These are phyloP conservation scores for Drosophila nr. fundita DNA, from an alignment of 2,888 invertebrate species.

Conservation along the genomic window DNA sequence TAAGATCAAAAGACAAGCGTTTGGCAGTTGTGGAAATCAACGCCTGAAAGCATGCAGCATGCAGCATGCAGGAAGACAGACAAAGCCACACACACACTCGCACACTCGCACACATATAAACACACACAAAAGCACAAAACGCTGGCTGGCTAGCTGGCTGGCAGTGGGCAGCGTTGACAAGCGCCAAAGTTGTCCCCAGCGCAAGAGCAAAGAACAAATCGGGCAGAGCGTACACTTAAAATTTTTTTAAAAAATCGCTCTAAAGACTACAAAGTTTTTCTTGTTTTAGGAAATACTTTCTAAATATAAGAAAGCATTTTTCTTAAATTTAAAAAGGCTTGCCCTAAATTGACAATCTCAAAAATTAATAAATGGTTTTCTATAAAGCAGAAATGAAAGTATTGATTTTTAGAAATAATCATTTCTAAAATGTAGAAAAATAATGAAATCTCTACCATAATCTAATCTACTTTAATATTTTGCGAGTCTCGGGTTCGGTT, in stretches of 20 bases:
- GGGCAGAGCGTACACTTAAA: background rate
- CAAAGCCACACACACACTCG: constrained; percentile 8
- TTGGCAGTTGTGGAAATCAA: constrained; percentile 80
- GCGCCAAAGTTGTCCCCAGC: constrained; percentile 52
- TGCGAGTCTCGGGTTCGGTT: background rate
- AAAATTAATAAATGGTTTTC: background rate
- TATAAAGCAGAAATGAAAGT: background rate
- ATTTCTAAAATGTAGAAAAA: background rate
- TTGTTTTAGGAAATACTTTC: background rate
- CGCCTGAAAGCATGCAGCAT: constrained; percentile 67
- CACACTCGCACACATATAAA: constrained; percentile 10
- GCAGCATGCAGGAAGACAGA: constrained; percentile 24
- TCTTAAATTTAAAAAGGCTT: too few species aligned
- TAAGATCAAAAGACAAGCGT: constrained; percentile 80
- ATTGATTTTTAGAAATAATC: background rate
- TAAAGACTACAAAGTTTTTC: background rate
- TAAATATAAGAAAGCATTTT: too few species aligned
- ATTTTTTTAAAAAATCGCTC: background rate
- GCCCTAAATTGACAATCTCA: too few species aligned
- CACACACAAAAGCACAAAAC: constrained; percentile 41
- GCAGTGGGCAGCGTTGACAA: constrained; percentile 58
- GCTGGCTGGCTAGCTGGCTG: constrained; percentile 34
- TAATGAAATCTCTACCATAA: background rate
- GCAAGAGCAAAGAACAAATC: constrained; percentile 1
- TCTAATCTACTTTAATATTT: background rate